Conservation (phyloP, 1,140 invertebrate genomes). For the Protaetia brevitarsis region DNA sequence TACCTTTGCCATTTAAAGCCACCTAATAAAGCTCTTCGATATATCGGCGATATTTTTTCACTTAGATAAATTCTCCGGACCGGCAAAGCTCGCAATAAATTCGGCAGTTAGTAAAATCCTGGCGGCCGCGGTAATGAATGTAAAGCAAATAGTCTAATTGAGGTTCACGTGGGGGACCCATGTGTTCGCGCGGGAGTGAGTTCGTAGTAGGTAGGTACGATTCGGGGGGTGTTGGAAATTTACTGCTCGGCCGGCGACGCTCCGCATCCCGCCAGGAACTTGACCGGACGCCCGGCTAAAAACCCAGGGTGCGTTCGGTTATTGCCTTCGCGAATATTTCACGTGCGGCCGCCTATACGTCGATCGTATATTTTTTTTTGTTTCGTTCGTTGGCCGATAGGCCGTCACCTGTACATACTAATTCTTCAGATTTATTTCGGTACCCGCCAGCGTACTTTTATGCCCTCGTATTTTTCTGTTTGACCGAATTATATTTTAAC, state of each 20-base stretch:
- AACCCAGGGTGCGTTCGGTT: not conserved
- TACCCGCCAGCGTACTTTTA: not conserved
- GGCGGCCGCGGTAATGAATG: slow-evolving; percentile 31
- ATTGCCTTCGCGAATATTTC: not conserved
- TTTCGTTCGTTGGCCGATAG: not conserved
- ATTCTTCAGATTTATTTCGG: slow-evolving; percentile 4
- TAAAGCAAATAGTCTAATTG: slow-evolving; percentile 36
- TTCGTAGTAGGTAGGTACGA: slow-evolving; percentile 14
- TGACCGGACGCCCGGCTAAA: not conserved
- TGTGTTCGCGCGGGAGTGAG: slow-evolving; percentile 16
- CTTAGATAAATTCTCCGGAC: slow-evolving; percentile 39
- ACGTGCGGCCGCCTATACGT: not conserved
- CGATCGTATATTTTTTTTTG: not conserved
- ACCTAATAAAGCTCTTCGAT: slow-evolving; percentile 14
- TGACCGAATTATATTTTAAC: slow-evolving; percentile 11
- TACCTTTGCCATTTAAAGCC: not conserved
- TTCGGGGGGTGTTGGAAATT: slow-evolving; percentile 31
- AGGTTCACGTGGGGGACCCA: slow-evolving; percentile 30
- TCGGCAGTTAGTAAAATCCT: slow-evolving; percentile 45
- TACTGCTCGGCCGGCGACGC: slow-evolving; percentile 27
- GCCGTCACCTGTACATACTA: not conserved
- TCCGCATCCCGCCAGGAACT: slow-evolving; percentile 9
- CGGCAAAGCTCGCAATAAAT: slow-evolving; percentile 37
- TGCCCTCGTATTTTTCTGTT: slow-evolving; percentile 1
- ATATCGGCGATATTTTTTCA: slow-evolving; percentile 36